Percentiles rank a stretch among this genome's conserved stretches.
These are phyloP conservation scores for Australoheros scitulus DNA, from an alignment of 2,113 vertebrate species.

Conservation along the genomic window DNA sequence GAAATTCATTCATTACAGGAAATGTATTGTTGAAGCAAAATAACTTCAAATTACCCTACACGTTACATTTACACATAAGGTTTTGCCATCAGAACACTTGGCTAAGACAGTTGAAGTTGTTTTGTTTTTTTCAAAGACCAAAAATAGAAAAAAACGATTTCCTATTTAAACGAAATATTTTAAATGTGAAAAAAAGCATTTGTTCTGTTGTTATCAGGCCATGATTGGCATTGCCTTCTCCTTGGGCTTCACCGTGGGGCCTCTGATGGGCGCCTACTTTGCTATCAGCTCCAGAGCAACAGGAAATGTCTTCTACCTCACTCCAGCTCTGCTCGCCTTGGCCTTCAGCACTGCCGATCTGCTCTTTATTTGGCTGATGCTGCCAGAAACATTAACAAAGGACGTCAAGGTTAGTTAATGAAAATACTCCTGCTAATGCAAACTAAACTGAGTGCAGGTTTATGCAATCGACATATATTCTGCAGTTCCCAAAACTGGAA, in stretches of 20 bases:
- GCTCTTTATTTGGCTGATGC: slow-evolving; percentile 86
- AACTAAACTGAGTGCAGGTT: neutral
- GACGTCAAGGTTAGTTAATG: slow-evolving; percentile 82
- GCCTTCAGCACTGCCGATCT: slow-evolving; percentile 84
- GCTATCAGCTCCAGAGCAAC: slow-evolving; percentile 69
- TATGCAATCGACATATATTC: neutral
- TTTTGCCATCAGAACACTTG: neutral
- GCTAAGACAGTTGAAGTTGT: neutral
- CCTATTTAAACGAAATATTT: neutral
- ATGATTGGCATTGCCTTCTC: slow-evolving; percentile 96
- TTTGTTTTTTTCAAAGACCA: neutral
- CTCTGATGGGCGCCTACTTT: slow-evolving; percentile 92
- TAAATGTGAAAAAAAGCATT: neutral
- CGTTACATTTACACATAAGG: neutral
- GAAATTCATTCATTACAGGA: neutral
- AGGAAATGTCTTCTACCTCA: slow-evolving; percentile 81
- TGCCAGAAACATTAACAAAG: slow-evolving; percentile 90
- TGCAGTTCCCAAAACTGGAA: neutral
- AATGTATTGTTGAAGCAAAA: neutral
- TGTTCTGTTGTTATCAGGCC: slow-evolving; percentile 78
- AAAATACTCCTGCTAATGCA: neutral
- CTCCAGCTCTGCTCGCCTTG: slow-evolving; percentile 85
- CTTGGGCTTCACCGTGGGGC: slow-evolving; percentile 93
- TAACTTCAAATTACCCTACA: neutral
- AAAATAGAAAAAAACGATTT: neutral